Evolutionary conservation across 2,888 invertebrate genomes (phyloP), one percentile per base, ranked within the genome.

Genomic region (Margaritifera margaritifera): DNA sequence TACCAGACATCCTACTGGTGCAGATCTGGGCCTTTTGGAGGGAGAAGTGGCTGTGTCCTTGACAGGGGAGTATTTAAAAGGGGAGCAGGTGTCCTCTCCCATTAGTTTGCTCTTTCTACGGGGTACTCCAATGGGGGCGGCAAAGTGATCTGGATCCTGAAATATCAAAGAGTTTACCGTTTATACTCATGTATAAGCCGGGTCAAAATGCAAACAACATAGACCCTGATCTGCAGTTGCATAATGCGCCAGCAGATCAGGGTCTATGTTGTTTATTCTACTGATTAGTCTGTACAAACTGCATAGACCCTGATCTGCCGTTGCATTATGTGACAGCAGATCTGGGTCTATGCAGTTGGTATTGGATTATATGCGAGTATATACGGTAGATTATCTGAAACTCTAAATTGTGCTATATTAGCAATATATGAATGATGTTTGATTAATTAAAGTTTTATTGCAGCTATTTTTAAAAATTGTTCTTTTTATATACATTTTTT

Each of bases 1-100:
- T 71, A 79, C 79, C 72, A 80, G 64, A 50, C 69, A 71, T 20
- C 77, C 74, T 31, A 77, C 67, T 22, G 75, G 72, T 51, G 75
- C 72, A 2, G 78, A 78, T 60, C 69, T 75, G 50, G 75, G 64
- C n/a, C 74, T 64, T 68, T 74, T 70, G 20, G 72, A 68, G 51
- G 79, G 77, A 24, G 78, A 74, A 27, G 57, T 52, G 19, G 59
- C 50, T 31, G 15, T 27, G 4, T 64, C 53, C 67, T 85, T 86
- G 27, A 86, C 80, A 15, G 86, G 86, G 1, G 86, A 86, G 66
- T 86, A 86, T 69, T 85, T 85, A 66, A 78, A 78, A 15, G 86
- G 85, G n/a, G 86, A 85, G 65, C 84, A 84, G 6, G 86, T 83
- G 31, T 87, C 87, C 66, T 87, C 87, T 60, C 78, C 83, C 69